phyloP scores from a whole-genome alignment of 1,140 invertebrate genomes.

The Chironomus striatipennis region DNA sequence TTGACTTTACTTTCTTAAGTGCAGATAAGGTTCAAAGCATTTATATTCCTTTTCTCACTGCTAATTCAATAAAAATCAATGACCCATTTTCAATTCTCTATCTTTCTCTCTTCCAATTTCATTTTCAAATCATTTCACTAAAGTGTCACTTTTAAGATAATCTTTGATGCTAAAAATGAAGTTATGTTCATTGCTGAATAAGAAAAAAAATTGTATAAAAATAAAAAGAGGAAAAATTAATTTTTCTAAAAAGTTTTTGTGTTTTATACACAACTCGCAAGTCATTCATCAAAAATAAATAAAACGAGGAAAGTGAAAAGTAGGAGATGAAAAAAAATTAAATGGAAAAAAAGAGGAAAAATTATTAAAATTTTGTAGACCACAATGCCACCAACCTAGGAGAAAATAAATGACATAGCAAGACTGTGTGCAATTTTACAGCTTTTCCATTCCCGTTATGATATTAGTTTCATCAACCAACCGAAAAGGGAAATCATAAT shows the following conservation, averaged over 20 bases:
- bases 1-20: no score
- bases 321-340: neutral
- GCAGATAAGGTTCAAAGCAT: no score
- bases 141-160: neutral
- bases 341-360: neutral
- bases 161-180: no score
- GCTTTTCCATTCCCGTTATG: neutral
- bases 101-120: neutral
- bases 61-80: conserved; percentile 18
- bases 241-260: neutral
- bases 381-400: neutral
- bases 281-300: conserved; percentile 6
- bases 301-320: neutral
- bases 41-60: neutral
- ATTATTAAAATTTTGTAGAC: neutral
- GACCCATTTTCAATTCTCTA: conserved; percentile 11
- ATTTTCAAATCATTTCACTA: neutral
- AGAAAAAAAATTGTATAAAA: neutral
- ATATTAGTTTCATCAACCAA: neutral
- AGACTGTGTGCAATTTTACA: neutral
- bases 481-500: conserved; percentile 13
- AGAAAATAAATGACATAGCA: no score
- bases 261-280: neutral
- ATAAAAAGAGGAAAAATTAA: neutral
- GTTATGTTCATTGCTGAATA: neutral